Percentiles rank a stretch among this genome's conserved stretches.
phyloP scores from a whole-genome alignment of 2,888 invertebrate species.

The Caenorhabditis imperialis region DNA sequence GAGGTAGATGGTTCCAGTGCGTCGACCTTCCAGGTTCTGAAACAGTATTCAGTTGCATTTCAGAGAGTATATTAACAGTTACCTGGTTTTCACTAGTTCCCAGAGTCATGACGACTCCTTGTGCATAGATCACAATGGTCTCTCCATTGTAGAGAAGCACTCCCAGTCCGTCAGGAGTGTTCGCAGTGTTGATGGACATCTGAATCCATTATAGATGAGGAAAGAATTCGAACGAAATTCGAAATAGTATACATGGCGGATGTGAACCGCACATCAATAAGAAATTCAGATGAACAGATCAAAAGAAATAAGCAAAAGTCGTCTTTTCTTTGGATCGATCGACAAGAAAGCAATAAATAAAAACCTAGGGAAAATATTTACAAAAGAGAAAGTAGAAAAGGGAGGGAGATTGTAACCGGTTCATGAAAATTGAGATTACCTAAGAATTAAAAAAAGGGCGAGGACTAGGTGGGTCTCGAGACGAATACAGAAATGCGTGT shows the following conservation, averaged over 20 bases:
- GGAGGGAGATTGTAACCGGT: conserved; percentile 21
- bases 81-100: conserved; percentile 82
- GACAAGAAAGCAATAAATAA: conserved; percentile 10
- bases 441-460: conserved; percentile 3
- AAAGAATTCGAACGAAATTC: background rate
- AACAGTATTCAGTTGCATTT: conserved; percentile 20
- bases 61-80: conserved; percentile 79
- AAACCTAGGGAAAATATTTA: conserved; percentile 23
- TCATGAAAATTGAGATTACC: conserved; percentile 23
- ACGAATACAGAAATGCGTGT: conserved; percentile 1
- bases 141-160: conserved; percentile 96
- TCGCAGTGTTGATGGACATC: conserved; percentile 97
- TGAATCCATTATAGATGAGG: background rate
- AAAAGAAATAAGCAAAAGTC: background rate
- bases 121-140: conserved; percentile 59
- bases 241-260: background rate
- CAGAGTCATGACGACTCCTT: conserved; percentile 60
- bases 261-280: background rate
- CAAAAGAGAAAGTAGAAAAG: conserved; percentile 2
- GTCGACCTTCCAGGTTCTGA: conserved; percentile 62
- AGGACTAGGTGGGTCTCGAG: background rate
- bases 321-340: conserved; percentile 4
- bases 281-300: background rate
- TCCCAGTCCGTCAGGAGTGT: conserved; percentile 89
- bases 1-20: conserved; percentile 88